phyloP scores from a whole-genome alignment of 1,140 invertebrate genomes.

The Pseudomyrmex cubaensis region DNA sequence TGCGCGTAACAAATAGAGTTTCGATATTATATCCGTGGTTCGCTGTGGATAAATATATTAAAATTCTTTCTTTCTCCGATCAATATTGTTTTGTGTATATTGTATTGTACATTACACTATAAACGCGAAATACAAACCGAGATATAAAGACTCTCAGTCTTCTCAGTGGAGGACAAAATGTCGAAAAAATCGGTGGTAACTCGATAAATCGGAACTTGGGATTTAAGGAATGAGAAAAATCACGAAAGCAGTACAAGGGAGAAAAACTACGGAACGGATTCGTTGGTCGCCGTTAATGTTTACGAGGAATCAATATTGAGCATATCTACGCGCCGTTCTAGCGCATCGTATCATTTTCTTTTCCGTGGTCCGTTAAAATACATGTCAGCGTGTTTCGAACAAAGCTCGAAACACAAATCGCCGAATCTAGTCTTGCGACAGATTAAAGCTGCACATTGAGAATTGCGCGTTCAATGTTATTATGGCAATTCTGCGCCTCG shows the following conservation, averaged over 20 bases:
- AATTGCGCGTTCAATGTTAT: slow-evolving; percentile 42
- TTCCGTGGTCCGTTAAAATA: slow-evolving; percentile 14
- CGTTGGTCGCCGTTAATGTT: slow-evolving; percentile 60
- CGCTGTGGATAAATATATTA: slow-evolving; percentile 56
- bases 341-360: slow-evolving; percentile 19
- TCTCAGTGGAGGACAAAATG: slow-evolving; percentile 64
- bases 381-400: slow-evolving; percentile 34
- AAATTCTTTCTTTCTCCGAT: not conserved
- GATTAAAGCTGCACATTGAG: slow-evolving; percentile 51
- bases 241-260: slow-evolving; percentile 15
- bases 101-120: slow-evolving; percentile 46
- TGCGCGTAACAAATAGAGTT: slow-evolving; percentile 60
- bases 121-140: slow-evolving; percentile 68
- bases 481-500: slow-evolving; percentile 5
- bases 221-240: slow-evolving; percentile 2
- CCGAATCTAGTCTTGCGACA: slow-evolving; percentile 23
- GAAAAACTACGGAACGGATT: slow-evolving; percentile 41
- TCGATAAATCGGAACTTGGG: slow-evolving; percentile 59
- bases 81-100: not conserved
- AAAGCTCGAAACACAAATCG: slow-evolving; percentile 10
- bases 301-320: slow-evolving; percentile 65
- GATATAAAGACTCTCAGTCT: slow-evolving; percentile 72
- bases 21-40: slow-evolving; percentile 49
- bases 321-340: slow-evolving; percentile 39
- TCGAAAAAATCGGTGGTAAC: slow-evolving; percentile 62